Percentiles rank a stretch among this genome's conserved stretches.
Conservation (phyloP, 2,113 vertebrate genomes). For the Heteronetta atricapilla region DNA sequence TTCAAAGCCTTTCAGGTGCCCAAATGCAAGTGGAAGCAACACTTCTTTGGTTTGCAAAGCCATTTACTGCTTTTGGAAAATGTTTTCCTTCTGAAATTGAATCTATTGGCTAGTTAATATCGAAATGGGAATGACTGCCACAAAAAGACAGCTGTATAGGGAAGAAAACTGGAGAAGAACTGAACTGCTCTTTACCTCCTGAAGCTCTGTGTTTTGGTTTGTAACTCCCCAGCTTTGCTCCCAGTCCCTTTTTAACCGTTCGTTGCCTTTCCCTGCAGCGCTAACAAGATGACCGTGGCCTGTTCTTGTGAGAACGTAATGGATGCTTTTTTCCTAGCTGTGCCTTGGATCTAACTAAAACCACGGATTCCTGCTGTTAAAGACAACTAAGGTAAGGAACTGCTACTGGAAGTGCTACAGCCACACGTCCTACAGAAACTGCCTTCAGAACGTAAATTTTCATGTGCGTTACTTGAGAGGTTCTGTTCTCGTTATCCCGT, state of each 20-base stretch:
- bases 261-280: background rate
- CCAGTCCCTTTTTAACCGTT: background rate
- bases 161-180: background rate
- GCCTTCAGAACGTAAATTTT: accelerated
- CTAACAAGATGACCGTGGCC: background rate
- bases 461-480: slow-evolving; percentile 87
- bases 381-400: background rate
- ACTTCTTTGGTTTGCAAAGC: background rate
- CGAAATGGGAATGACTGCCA: background rate
- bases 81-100: background rate
- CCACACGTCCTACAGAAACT: background rate
- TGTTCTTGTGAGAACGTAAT: background rate
- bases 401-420: background rate
- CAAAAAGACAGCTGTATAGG: background rate
- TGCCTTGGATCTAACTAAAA: background rate
- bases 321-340: background rate
- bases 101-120: background rate
- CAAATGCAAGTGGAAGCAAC: background rate
- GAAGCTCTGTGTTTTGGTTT: background rate
- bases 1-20: background rate
- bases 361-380: background rate
- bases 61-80: background rate
- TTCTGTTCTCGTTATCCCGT: slow-evolving; percentile 97
- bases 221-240: background rate
- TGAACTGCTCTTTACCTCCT: background rate